Evolutionary conservation across 2,797 vertebrate genomes (phyloP).

Genomic region (Agapornis canus): DNA sequence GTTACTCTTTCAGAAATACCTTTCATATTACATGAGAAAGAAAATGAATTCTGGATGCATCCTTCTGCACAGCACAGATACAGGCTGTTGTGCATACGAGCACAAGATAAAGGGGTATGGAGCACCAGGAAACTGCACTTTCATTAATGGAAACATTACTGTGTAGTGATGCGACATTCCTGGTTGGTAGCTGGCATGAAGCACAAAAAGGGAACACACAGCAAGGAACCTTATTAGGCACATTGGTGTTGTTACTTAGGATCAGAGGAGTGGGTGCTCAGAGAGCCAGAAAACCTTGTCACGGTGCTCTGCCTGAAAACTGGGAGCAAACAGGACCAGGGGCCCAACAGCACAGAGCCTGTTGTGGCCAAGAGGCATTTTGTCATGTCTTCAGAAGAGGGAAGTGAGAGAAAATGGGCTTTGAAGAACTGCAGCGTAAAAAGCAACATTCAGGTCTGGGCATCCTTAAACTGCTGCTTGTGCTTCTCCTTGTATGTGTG

Average conservation of each 20-base stretch:
- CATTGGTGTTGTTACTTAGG: not conserved
- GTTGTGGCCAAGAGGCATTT: accelerated
- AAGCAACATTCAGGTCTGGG: not conserved
- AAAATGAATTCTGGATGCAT: slow-evolving; percentile 29
- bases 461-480: not conserved
- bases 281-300: not conserved
- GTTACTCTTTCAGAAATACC: slow-evolving; percentile 23
- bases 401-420: not conserved
- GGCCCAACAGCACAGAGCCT: accelerated
- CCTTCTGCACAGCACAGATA: slow-evolving; percentile 28
- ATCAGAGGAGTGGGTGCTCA: not conserved
- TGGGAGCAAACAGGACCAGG: not conserved
- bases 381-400: not conserved
- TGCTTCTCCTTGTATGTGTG: not conserved
- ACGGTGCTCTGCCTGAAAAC: accelerated
- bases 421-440: not conserved
- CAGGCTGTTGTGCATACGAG: not conserved
- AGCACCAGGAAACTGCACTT: not conserved
- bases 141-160: not conserved
- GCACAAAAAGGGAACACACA: not conserved
- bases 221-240: not conserved
- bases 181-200: not conserved
- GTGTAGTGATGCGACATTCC: not conserved
- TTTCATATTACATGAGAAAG: slow-evolving; percentile 15
- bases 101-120: not conserved